Evolutionary conservation across 2,797 vertebrate genomes (phyloP), one percentile per base, ranked within the genome.

Genomic region (Psittacula echo): DNA sequence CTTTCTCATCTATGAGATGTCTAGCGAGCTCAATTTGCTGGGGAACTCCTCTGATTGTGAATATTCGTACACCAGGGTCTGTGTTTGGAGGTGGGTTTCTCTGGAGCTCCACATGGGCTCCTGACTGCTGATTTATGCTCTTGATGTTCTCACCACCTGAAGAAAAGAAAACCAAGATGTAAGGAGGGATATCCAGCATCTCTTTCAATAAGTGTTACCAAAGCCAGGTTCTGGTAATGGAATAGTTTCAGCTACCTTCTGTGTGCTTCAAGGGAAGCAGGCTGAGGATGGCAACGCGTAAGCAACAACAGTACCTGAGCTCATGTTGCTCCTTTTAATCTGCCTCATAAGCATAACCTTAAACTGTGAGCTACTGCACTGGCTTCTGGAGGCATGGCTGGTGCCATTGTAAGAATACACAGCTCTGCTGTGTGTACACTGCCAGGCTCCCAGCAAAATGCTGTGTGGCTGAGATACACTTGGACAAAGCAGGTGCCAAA

Each of bases 1-100:
- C 99, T 98, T 99, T 99, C 98, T 99, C 99, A 91, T 99, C 99
- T 95, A 99, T 99, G 98, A 99, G 98, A 96, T 99, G 99, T 58
- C 99, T 98, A 50, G 99, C 99, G 77, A 99, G 98, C 77, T 99
- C 99, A 70, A 99, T 98, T 98, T 99, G 99, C 96, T 99, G 99
- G 34, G 99, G 98, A 77, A 98, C 95, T 13, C 99, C 99, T 65
- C 99, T 97, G 98, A 99, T 99, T 97, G 99, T 99, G 98, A 99
- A 99, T 97, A 99, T 98, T 90, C 99, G 98, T 48, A 99, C 98
- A 12, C 97, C 98, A 48, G 99, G 99, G 97, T 99, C 99, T 6
- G 99, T 99, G 98, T 98, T 99, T 5, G 99, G 99, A 10, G 99
- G 99, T 0, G 99, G 99, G 95, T 99, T 99, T 94, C 99, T 98